Evolutionary conservation across 2,888 invertebrate genomes (phyloP), one percentile per base, ranked within the genome.

Genomic region (Lottia gigantea): DNA sequence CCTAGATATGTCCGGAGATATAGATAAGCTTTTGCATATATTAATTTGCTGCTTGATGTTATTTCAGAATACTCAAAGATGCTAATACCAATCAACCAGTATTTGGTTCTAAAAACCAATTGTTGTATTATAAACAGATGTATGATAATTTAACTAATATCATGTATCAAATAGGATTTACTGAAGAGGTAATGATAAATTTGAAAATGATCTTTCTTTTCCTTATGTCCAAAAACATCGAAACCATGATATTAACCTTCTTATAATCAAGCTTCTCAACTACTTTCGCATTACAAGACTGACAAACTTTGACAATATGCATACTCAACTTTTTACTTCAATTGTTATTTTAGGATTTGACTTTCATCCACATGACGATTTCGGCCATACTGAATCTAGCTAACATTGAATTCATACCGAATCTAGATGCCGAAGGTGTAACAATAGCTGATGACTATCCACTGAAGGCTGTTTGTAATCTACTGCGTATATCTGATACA

Each of bases 381-480:
- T 83, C 85, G 0, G 82, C 84, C 49, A 80, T 85, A 16, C 73
- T 86, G 8, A 82, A 83, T 63, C 75, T 86, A 55, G 82, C 85
- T 12, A 85, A 86, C 71, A 80, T 86, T 45, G 80, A 78, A 49
- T 85, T 86, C 68, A 74, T 80, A 65, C 79, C 83, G 11, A 82
- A 80, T 68, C 84, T 82, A 31, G 80, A 80, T 65, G 82, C 81
- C 6, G 83, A 83, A 47, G 83, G 83, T 3, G 83, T 83, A n/a
- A 80, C 77, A 15, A 78, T 83, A 16, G 81, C 78, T 1, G 82
- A 83, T 70, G 82, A 83, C 65, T 81, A 82, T 65, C 82, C 83
- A 0, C 74, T 83, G n/a, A 80, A 82, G 49, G 79, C 81, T 6
- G 82, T 81, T 19, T 81, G 81, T 63, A 82, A 82, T 68, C 71